Evolutionary conservation across 92 coral and sea anemone species (phyloP), one percentile per base, ranked within the genome.

Genomic region (Bergia sp.): DNA sequence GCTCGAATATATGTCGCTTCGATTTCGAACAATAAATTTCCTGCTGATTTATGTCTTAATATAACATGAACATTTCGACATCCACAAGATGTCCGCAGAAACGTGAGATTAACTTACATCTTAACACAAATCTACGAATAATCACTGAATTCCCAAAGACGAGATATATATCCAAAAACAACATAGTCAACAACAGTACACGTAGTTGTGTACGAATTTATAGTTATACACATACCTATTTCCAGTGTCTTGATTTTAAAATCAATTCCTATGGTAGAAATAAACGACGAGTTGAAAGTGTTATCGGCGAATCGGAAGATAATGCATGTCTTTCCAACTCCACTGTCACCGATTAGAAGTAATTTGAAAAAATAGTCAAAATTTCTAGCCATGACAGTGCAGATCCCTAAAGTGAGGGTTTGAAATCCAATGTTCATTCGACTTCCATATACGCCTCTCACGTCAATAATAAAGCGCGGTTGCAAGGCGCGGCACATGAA

Each of bases 301-400:
- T 95, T 95, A 79, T 96, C 99, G 43, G 96, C 95, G 89, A 96
- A 96, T 65, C 99, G 89, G 76, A 95, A 91, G 80, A 96, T 83
- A 64, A 96, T 95, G 81, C 99, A 96, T 18, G 99, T 96, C 69
- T 96, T 96, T 16, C 99, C 99, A 2, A 96, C 99, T 12, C 98
- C 98, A 76, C 96, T 93, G 81, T 96, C 98, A 45, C 99, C 99
- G 91, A 96, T 96, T 23, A 96, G 90, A 64, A 96, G 95, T 37
- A 96, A 89, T 91, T 96, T 92, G 80, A 96, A 96, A 77, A 96
- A 91, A 61, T 92, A 91, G 79, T 96, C 99, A 82, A 93, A 96
- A 88, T 95, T 93, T 90, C 93, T 95, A 88, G 99, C 96, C 99
- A 96, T 96, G 64, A 88, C 81, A 81, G 18, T 7, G 4, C 77